Evolutionary conservation across 2,113 vertebrate species (phyloP).

Genomic region (Ciconia stormi): DNA sequence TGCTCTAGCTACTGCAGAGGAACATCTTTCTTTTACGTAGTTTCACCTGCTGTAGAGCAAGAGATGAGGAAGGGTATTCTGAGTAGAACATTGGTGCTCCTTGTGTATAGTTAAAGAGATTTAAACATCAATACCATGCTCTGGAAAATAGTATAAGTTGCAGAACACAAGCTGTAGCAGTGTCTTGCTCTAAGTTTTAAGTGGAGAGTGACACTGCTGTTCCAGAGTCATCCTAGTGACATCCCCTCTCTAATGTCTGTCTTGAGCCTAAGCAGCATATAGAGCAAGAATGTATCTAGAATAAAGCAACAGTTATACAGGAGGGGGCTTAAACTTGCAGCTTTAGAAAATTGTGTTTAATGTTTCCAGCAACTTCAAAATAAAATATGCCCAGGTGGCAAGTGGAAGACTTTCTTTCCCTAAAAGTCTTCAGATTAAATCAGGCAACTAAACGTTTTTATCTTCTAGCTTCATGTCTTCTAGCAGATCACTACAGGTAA

Average conservation of each 20-base stretch:
- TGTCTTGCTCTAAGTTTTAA: background rate
- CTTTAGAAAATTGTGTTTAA: background rate
- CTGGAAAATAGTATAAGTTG: background rate
- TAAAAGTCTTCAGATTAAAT: background rate
- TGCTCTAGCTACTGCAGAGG: background rate
- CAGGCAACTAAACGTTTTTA: background rate
- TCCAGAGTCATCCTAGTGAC: background rate
- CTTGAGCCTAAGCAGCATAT: background rate
- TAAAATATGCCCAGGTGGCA: background rate
- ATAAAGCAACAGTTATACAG: background rate
- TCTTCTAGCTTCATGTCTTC: background rate
- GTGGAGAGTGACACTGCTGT: background rate
- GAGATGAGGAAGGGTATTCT: background rate
- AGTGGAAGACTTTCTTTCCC: background rate
- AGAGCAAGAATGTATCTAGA: background rate
- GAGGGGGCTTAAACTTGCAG: background rate
- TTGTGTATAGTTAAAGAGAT: background rate
- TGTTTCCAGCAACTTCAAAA: background rate
- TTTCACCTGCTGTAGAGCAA: background rate
- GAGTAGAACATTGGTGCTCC: background rate
- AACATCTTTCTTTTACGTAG: background rate
- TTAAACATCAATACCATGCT: background rate
- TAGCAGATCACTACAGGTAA: background rate
- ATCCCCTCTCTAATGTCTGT: background rate
- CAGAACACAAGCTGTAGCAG: background rate